Percentiles rank a stretch among this genome's conserved stretches.
Evolutionary conservation across 2,113 vertebrate genomes (phyloP).

Genomic region (Poeciliopsis occidentalis): DNA sequence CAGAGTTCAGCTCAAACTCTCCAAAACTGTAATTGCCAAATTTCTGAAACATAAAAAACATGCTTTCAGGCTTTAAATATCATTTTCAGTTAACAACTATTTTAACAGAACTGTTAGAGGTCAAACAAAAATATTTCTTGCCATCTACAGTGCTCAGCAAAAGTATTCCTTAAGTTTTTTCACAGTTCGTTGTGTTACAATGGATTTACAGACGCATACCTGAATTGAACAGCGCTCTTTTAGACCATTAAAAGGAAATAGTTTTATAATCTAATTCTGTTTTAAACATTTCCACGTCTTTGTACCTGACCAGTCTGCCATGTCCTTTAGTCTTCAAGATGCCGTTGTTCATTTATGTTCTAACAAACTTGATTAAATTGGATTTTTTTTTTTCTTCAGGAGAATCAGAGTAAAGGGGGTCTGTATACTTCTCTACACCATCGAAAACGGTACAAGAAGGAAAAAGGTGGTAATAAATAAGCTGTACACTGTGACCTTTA

Average conservation of each 20-base stretch:
- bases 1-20: constrained; percentile 83
- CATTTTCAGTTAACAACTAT: not conserved
- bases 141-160: not conserved
- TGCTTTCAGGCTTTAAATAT: not conserved
- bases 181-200: not conserved
- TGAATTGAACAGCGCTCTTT: not conserved
- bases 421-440: not conserved
- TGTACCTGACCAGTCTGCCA: not conserved
- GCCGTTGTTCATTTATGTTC: not conserved
- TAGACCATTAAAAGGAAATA: not conserved
- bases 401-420: not conserved
- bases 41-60: constrained; percentile 77
- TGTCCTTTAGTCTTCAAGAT: not conserved
- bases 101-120: not conserved
- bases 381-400: not conserved
- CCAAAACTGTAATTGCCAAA: constrained; percentile 88
- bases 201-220: not conserved
- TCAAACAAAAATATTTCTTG: not conserved
- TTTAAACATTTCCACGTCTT: not conserved
- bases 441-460: not conserved
- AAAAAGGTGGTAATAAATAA: not conserved
- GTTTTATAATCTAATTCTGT: not conserved
- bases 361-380: not conserved
- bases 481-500: not conserved
- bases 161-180: not conserved